Base-by-base conservation (phyloP, 2,797 vertebrate genomes). In the Darevskia mixta region DNA sequence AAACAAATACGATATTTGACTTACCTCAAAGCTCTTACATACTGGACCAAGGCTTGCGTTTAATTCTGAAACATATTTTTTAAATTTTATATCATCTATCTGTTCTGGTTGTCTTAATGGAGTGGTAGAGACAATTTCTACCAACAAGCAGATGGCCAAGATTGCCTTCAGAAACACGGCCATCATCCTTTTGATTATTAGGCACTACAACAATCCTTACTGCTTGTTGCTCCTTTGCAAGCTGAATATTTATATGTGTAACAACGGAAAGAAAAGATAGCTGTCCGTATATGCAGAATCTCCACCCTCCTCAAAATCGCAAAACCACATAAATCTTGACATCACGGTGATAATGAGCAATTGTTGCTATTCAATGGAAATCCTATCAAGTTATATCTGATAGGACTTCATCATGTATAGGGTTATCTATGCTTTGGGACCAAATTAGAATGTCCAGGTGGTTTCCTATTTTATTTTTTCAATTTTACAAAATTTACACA, bases 181-280 rank as follows among this genome's bases (percentile, higher is more conserved):
- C 77, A 79, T 67, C 23, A 25, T 86, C 61, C 73, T 55, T 85
- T 32, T 23, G 61, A 23, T 64, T 55, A 55, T 61, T 72, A 72
- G 45, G 58, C 85, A n/a, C 58, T 75, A 66, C 9, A 8, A 45
- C 41, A 38, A 85, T 69, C 27, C 11, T 76, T 64, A 38, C 35
- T 45, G 35, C 29, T 75, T 75, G 38, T 75, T 1, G 58, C 78
- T 58, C 45, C 29, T 27, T 82, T 75, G 43, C 64, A 67, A 23
- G 38, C 58, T 32, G 20, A 82, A 86, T 86, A 86, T 89, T 86
- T 89, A 89, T 87, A 87, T 73, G 29, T 66, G 29, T n/a, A 18
- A 43, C 58, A 80, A 55, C 49, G 25, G 85, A 27, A 78, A 73
- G 35, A 80, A 49, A 11, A 85, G 32, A 29, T 64, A 29, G 83